phyloP scores from a whole-genome alignment of 2,797 vertebrate genomes.

The Sarcoramphus papa region DNA sequence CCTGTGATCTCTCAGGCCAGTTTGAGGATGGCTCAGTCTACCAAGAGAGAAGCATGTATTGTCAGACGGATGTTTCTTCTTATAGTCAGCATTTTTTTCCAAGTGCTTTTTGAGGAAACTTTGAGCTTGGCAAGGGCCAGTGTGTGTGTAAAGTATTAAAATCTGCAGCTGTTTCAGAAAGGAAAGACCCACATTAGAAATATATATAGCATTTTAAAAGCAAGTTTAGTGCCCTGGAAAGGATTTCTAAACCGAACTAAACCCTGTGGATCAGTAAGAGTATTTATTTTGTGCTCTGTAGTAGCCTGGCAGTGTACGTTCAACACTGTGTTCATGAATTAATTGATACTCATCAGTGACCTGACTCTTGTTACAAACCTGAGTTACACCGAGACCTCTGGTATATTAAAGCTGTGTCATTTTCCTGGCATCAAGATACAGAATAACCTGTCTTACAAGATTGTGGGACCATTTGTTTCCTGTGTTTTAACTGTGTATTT shows the following conservation, averaged over 20 bases:
- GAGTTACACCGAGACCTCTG: not conserved
- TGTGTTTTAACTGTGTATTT: not conserved
- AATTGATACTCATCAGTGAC: not conserved
- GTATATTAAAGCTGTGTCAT: not conserved
- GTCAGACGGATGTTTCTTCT: not conserved
- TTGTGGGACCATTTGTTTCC: not conserved
- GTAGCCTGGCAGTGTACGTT: not conserved
- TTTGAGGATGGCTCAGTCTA: not conserved
- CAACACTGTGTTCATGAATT: not conserved
- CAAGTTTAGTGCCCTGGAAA: not conserved
- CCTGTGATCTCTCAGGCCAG: not conserved
- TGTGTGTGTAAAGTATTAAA: conserved; percentile 27
- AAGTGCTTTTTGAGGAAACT: conserved; percentile 34
- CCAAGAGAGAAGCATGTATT: not conserved
- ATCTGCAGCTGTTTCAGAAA: conserved; percentile 18
- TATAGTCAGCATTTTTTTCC: conserved; percentile 8
- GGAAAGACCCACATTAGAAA: not conserved
- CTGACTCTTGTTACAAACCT: not conserved
- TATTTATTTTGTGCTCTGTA: conserved; percentile 13
- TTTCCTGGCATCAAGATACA: conserved; percentile 19
- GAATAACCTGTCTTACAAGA: conserved; percentile 38
- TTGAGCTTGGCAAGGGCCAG: conserved; percentile 9
- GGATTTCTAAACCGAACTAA: conserved; percentile 5
- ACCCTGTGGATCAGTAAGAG: not conserved
- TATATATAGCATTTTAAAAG: conserved; percentile 43